These are phyloP conservation scores for Drepanosiphum platanoidis DNA, from an alignment of 2,888 invertebrate species.

Conservation along the genomic window DNA sequence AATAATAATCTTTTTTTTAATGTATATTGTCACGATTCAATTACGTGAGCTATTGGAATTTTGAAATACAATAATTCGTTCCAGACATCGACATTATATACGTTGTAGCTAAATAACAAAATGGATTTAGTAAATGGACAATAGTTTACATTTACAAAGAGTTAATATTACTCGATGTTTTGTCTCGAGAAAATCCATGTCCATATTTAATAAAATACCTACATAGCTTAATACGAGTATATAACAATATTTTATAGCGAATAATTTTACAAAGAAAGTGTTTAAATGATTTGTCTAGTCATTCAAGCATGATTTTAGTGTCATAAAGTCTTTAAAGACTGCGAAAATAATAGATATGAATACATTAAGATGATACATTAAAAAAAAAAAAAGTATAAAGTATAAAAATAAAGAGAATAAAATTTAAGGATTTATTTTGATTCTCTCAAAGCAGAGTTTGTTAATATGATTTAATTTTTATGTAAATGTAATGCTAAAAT, in stretches of 20 bases:
- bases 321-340: not conserved
- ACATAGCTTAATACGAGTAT: not conserved
- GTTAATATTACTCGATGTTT: conserved; percentile 9
- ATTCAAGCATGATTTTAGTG: not conserved
- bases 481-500: no score
- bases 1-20: not conserved
- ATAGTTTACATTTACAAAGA: conserved; percentile 11
- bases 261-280: not conserved
- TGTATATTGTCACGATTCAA: conserved; percentile 12
- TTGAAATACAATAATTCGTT: conserved; percentile 37
- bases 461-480: no score
- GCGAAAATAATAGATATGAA: not conserved
- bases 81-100: not conserved
- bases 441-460: no score
- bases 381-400: not conserved
- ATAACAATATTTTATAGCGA: not conserved
- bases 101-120: not conserved
- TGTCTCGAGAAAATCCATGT: conserved; percentile 24
- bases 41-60: conserved; percentile 13
- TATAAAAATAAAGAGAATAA: no score
- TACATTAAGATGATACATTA: not conserved
- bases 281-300: conserved; percentile 14
- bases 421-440: no score
- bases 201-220: not conserved
- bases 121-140: conserved; percentile 2